Evolutionary conservation across 2,797 vertebrate species (phyloP).

Genomic region (Girardinus metallicus): DNA sequence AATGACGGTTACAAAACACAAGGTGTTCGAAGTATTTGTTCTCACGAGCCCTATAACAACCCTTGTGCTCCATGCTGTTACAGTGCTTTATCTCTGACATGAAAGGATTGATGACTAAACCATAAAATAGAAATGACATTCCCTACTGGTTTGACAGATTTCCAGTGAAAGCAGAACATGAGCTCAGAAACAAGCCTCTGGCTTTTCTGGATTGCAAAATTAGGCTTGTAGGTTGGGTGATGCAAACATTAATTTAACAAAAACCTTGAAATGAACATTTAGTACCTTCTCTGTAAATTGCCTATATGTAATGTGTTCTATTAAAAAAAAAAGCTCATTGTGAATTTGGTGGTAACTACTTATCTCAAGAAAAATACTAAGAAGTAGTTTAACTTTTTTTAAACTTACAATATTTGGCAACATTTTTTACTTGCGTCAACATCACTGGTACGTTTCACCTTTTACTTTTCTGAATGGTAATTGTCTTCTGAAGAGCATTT

Average conservation of each 20-base stretch:
- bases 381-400: neutral
- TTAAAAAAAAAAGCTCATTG: neutral
- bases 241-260: neutral
- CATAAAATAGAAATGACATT: neutral
- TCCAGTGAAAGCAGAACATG: neutral
- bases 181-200: neutral
- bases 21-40: neutral
- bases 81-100: neutral
- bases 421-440: neutral
- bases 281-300: neutral
- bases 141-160: neutral
- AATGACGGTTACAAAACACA: neutral
- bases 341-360: neutral
- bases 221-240: neutral
- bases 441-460: neutral
- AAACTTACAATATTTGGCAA: neutral
- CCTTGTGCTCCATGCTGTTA: neutral
- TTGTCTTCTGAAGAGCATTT: neutral
- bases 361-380: neutral
- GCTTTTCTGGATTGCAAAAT: neutral
- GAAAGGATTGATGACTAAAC: neutral
- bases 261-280: neutral
- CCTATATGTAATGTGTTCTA: neutral
- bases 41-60: neutral
- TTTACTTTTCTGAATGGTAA: neutral